Conservation (phyloP, 1,140 invertebrate species). For the Tetragonula clypearis region DNA sequence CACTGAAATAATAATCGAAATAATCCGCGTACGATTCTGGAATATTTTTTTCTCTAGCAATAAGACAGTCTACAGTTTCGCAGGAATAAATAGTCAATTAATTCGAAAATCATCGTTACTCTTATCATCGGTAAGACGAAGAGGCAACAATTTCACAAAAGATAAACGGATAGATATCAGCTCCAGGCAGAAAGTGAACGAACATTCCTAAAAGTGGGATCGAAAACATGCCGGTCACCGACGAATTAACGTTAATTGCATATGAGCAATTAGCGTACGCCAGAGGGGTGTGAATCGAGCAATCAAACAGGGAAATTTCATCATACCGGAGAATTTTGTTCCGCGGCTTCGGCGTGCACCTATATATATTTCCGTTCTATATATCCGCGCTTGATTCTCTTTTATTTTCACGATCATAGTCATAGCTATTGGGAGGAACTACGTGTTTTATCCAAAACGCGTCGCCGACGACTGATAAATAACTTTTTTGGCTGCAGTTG, state of each 20-base stretch:
- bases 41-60: too few relatives aligned
- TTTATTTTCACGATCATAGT: not conserved
- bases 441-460: not conserved
- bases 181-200: too few relatives aligned
- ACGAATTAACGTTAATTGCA: conserved; percentile 18
- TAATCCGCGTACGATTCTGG: too few relatives aligned
- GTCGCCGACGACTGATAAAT: not conserved
- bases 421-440: not conserved
- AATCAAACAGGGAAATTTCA: conserved; percentile 6
- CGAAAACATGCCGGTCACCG: not conserved
- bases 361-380: not conserved
- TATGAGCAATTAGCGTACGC: not conserved
- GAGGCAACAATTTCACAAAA: not conserved
- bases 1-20: too few relatives aligned
- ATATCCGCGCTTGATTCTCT: not conserved
- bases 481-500: too few relatives aligned
- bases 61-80: too few relatives aligned
- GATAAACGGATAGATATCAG: too few relatives aligned
- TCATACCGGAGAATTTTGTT: not conserved
- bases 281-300: conserved; percentile 1
- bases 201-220: too few relatives aligned
- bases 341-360: too few relatives aligned
- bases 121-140: fast-evolving
- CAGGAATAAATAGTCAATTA: not conserved
- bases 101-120: not conserved